Base-by-base conservation (phyloP, 2,888 invertebrate genomes). In the Euspilapteryx auroguttella region DNA sequence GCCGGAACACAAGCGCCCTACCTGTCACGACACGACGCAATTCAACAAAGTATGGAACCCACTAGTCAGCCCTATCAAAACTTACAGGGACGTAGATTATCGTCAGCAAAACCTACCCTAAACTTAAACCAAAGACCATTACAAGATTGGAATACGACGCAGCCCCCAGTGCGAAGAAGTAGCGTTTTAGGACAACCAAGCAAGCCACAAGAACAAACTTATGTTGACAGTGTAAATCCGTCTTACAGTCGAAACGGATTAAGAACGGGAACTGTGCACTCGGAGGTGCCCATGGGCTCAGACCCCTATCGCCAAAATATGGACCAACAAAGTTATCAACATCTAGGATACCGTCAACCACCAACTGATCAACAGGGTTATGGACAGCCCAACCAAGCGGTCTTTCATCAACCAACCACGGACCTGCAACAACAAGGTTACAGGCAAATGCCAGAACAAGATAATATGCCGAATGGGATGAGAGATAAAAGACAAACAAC, bases 281-380 rank as follows among this genome's bases (percentile, higher is more conserved):
- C 69, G 14, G 73, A 73, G 37, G 56, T 55, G 20, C 47, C 53
- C 26, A 44, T 55, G 10, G 58, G 56, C 24, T 47, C 55, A 21
- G 41, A 47, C 34, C 37, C 43, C 25, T 25, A 24, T 21, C 24
- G 30, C 9, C 26, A 25, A n/a, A 24, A 15, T 12, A 39, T 47
- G 13, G 64, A 62, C 37, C 41, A 50, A 30, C 59, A 66, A 45
- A 36, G 43, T 36, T 55, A 53, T 38, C 48, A 55, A 38, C 21
- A 32, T n/a, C n/a, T n/a, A 41, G 71, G 64, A 37, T 80, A 80
- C 14, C 56, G 75, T 39, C 69, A 76, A 36, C 56, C 68, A 35
- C 10, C 15, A 4, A 12, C 50, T 22, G 32, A 71, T 38, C 54
- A 78, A 45, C 56, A 81, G 35, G 66, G 61, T 37, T 79, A 79